A percentile compares a stretch with the other conserved stretches of the same genome.
Conservation (phyloP, 2,113 vertebrate genomes). For the Meriones unguiculatus region DNA sequence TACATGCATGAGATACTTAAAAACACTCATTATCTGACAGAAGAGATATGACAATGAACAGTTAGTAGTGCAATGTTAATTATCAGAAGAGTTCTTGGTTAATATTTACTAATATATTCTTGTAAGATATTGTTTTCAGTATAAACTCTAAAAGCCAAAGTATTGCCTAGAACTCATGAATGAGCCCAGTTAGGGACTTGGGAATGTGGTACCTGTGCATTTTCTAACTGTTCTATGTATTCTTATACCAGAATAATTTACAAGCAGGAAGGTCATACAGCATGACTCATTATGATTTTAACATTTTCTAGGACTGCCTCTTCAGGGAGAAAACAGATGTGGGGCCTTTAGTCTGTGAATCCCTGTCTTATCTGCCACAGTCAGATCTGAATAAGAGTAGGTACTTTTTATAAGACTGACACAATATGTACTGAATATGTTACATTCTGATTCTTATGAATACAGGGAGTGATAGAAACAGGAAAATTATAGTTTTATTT, state of each 20-base stretch:
- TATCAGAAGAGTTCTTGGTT: neutral
- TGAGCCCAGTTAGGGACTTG: neutral
- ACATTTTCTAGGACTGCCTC: neutral
- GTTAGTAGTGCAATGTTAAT: neutral
- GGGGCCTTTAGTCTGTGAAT: neutral
- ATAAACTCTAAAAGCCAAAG: conserved; percentile 11
- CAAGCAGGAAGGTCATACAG: neutral
- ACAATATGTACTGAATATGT: neutral
- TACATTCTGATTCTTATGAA: neutral
- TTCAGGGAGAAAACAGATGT: neutral
- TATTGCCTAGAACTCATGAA: neutral
- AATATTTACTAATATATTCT: neutral
- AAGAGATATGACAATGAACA: accelerated
- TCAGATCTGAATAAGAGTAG: neutral
- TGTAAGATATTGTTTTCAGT: neutral
- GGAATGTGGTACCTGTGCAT: neutral
- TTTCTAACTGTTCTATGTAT: neutral
- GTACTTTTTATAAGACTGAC: neutral
- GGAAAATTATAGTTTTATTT: neutral
- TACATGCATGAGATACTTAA: neutral
- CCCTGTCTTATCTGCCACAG: neutral
- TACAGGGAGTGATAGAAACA: neutral
- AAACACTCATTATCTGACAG: neutral
- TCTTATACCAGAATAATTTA: neutral
- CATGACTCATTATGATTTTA: neutral